Evolutionary conservation across 2,797 vertebrate genomes (phyloP).

Genomic region (Gallinago stenura): DNA sequence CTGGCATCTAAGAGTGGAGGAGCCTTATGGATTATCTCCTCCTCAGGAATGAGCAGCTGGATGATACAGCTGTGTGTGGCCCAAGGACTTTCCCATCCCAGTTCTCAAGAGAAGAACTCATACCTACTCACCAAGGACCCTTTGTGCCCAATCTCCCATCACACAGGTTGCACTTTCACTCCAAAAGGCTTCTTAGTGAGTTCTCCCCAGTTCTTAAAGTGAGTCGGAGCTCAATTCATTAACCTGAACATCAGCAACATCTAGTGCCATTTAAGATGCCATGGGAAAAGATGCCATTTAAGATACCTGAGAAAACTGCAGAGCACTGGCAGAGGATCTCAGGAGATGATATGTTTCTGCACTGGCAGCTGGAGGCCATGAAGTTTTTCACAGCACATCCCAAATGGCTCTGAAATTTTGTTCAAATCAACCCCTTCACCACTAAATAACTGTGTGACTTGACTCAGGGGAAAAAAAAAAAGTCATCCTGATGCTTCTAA

Average conservation of each 20-base stretch:
- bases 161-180: not conserved
- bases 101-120: not conserved
- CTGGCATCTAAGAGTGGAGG: not conserved
- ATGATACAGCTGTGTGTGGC: rapidly evolving
- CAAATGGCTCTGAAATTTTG: not conserved
- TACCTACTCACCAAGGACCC: not conserved
- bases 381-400: not conserved
- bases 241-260: not conserved
- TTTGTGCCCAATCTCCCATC: not conserved
- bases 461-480: not conserved
- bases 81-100: not conserved
- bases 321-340: not conserved
- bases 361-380: not conserved
- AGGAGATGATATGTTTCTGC: not conserved
- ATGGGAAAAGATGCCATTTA: not conserved
- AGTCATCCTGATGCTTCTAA: not conserved
- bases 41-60: not conserved
- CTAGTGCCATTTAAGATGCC: not conserved
- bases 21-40: not conserved
- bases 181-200: not conserved
- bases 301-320: not conserved
- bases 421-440: not conserved
- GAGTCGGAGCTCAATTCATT: not conserved
- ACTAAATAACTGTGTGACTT: not conserved
- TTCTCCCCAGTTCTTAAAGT: not conserved